phyloP scores from a whole-genome alignment of 2,797 vertebrate species.

The Meriones psammophilus region DNA sequence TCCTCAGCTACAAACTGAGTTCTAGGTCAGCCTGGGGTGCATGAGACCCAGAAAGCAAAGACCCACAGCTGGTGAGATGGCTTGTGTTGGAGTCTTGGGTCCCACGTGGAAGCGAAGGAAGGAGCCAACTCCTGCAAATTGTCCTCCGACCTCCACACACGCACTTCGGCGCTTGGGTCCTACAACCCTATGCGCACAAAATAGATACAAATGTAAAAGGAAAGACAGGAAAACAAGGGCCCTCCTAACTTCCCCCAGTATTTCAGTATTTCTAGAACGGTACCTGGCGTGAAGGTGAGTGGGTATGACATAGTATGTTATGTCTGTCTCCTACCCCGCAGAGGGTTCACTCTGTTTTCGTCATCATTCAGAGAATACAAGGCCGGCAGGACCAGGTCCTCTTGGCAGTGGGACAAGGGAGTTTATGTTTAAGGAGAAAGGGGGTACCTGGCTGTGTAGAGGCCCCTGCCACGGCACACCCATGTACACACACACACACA shows the following conservation, averaged over 20 bases:
- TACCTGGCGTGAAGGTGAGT: not conserved
- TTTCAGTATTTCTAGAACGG: not conserved
- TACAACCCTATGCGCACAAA: not conserved
- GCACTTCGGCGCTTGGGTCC: not conserved
- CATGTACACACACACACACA: not conserved
- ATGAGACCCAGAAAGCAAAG: not conserved
- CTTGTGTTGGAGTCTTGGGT: not conserved
- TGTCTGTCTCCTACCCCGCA: not conserved
- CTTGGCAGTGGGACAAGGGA: not conserved
- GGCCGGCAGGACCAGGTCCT: constrained; percentile 67
- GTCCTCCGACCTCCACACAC: not conserved
- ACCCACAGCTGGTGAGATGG: too few species aligned
- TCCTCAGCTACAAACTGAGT: not conserved
- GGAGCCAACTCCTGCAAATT: not conserved
- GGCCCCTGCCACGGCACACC: not conserved
- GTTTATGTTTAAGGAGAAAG: not conserved
- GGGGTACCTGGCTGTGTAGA: not conserved
- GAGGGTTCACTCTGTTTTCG: not conserved
- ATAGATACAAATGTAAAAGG: not conserved
- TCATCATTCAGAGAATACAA: constrained; percentile 58
- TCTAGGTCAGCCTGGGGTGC: not conserved
- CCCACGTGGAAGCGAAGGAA: not conserved
- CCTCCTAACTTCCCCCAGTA: too few species aligned
- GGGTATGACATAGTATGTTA: too few species aligned
- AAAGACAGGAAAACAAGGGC: not conserved